Evolutionary conservation across 2,888 invertebrate genomes (phyloP).

Genomic region (Mimumesa dahlbomi): DNA sequence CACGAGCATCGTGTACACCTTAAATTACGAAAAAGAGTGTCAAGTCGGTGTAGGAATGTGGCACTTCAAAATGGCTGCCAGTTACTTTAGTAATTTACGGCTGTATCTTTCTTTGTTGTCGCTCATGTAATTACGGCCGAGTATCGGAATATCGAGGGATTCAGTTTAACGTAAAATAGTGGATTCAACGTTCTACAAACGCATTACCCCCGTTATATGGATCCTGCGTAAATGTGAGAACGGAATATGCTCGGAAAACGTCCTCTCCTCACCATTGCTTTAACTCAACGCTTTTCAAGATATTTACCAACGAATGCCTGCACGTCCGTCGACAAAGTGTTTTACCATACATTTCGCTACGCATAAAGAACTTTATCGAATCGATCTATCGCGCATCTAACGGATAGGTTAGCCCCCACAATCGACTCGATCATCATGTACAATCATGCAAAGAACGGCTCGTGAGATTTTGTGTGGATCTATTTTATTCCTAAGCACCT

Average conservation of each 20-base stretch:
- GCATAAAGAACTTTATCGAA: constrained; percentile 16
- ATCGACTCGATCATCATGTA: constrained; percentile 39
- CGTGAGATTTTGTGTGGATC: constrained; percentile 27
- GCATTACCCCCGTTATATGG: constrained; percentile 53
- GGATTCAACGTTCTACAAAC: constrained; percentile 60
- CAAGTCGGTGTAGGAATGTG: constrained; percentile 83
- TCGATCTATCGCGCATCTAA: constrained; percentile 30
- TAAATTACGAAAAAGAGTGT: constrained; percentile 78
- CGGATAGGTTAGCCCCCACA: constrained; percentile 55
- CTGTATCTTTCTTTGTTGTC: constrained; percentile 80
- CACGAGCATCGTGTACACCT: constrained; percentile 49
- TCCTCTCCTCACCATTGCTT: constrained; percentile 66
- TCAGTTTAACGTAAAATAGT: constrained; percentile 62
- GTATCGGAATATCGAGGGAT: constrained; percentile 57
- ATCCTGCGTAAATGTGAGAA: constrained; percentile 64
- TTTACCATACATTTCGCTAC: constrained; percentile 19
- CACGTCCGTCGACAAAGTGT: constrained; percentile 38
- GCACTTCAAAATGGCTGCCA: constrained; percentile 89
- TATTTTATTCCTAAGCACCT: constrained; percentile 16
- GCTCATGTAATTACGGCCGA: constrained; percentile 56
- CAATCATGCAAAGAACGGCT: constrained; percentile 35
- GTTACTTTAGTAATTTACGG: constrained; percentile 80
- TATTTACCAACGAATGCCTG: constrained; percentile 36
- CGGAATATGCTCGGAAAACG: constrained; percentile 75
- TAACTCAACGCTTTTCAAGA: constrained; percentile 61